Evolutionary conservation across 2,797 vertebrate species (phyloP), one percentile per base, ranked within the genome.

Genomic region (Poecilia wingei): DNA sequence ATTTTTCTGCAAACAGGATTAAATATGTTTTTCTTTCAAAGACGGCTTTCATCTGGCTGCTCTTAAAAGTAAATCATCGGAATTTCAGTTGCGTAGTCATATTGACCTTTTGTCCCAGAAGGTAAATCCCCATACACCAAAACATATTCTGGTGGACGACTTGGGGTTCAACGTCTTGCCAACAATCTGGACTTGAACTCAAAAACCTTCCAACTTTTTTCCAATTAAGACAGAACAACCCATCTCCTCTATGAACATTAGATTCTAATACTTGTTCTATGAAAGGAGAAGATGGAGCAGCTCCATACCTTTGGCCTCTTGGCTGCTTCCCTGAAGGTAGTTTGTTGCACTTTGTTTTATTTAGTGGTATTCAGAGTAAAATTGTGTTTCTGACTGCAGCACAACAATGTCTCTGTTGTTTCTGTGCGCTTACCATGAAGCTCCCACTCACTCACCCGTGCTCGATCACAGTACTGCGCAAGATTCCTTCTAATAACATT

Each of bases 401-500:
- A 39, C 39, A 28, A 64, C 61, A 64, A 20, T 1, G 20, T 66
- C 3, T 66, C 39, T 66, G 9, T 39, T 22, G 36, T 22, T 66
- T 39, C 36, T 22, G 8, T 39, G 9, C 8, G 39, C 36, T 22
- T 10, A 39, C 64, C 64, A 0, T 10, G 36, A 39, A 68, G 20
- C 36, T 33, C 33, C 33, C 61, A 4, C 20, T 41, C 36, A 25
- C 66, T 68, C 64, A 22, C 20, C 36, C 22, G 9, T n/a, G 31
- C 18, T 66, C 31, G 33, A 45, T 33, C 28, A 18, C 59, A 76
- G 16, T 22, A 46, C 14, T 13, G 31, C 6, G 3, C 45, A 70
- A 73, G 47, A 75, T 45, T 33, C n/a, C 14, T 55, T 72, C 28
- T 43, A 20, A 22, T 18, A 77, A 76, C 81, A 90, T 91, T 87